Evolutionary conservation across 1,140 invertebrate genomes (phyloP).

Genomic region (Aricia agestis): DNA sequence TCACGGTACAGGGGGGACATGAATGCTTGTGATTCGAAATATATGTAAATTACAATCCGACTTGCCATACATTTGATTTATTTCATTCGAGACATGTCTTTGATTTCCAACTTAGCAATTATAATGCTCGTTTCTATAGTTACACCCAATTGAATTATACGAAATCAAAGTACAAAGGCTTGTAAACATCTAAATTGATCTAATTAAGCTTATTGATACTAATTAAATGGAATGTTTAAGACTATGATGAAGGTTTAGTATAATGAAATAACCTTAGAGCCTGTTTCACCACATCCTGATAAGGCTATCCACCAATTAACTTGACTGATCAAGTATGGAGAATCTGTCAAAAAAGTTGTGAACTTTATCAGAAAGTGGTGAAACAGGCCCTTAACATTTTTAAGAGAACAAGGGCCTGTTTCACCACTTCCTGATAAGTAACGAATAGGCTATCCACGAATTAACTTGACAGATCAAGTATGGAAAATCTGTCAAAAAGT

Average conservation of each 20-base stretch:
- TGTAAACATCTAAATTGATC: constrained; percentile 9
- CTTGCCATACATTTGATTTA: constrained; percentile 31
- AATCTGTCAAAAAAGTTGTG: no score
- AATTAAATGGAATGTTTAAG: background rate
- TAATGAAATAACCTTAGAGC: background rate
- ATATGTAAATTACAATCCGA: constrained; percentile 44
- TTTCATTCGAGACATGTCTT: constrained; percentile 30
- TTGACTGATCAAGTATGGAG: no score
- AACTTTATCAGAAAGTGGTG: no score
- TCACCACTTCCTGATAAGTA: no score
- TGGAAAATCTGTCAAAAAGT: no score
- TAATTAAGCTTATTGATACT: constrained; percentile 1
- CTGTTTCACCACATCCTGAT: no score
- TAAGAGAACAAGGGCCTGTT: no score
- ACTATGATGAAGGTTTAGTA: background rate
- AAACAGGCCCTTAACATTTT: no score
- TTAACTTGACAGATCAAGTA: no score
- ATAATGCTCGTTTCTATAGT: constrained; percentile 16
- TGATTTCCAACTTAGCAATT: constrained; percentile 34
- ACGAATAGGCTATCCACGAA: no score
- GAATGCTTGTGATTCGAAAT: constrained; percentile 48
- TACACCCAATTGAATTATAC: background rate
- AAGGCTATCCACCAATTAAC: no score
- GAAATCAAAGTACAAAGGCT: background rate
- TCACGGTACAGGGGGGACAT: constrained; percentile 35